Evolutionary conservation across 2,113 vertebrate species (phyloP).

Genomic region (Aptenodytes forsteri): DNA sequence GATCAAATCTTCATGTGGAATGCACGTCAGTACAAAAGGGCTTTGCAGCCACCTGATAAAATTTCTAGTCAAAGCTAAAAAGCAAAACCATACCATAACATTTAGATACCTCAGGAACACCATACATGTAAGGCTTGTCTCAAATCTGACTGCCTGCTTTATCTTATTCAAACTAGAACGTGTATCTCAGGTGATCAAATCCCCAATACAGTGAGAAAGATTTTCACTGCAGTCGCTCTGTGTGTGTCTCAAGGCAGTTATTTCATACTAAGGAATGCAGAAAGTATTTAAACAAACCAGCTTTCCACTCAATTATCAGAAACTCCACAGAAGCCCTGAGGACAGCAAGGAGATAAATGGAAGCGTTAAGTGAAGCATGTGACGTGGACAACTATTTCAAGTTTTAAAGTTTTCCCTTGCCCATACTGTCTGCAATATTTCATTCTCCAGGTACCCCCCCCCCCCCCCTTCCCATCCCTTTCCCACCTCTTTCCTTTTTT

Average conservation of each 20-base stretch:
- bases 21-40: not conserved
- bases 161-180: not conserved
- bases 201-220: not conserved
- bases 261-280: slow-evolving; percentile 24
- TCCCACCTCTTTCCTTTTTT: too few relatives aligned
- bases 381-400: not conserved
- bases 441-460: not conserved
- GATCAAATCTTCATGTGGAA: not conserved
- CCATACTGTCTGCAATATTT: not conserved
- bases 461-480: too few relatives aligned
- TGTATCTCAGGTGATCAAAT: not conserved
- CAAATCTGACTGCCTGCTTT: not conserved
- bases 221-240: not conserved
- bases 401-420: not conserved
- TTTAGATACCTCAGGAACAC: not conserved
- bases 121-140: not conserved
- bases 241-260: not conserved
- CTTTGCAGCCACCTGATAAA: not conserved
- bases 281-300: slow-evolving; percentile 30
- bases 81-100: not conserved
- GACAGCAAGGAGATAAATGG: not conserved
- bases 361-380: not conserved
- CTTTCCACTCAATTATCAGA: slow-evolving; percentile 10
- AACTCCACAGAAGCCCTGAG: not conserved
- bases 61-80: not conserved